A percentile compares a stretch with the other conserved stretches of the same genome.
These are phyloP conservation scores for Plecotus auritus DNA, from an alignment of 2,113 vertebrate species.

Conservation along the genomic window DNA sequence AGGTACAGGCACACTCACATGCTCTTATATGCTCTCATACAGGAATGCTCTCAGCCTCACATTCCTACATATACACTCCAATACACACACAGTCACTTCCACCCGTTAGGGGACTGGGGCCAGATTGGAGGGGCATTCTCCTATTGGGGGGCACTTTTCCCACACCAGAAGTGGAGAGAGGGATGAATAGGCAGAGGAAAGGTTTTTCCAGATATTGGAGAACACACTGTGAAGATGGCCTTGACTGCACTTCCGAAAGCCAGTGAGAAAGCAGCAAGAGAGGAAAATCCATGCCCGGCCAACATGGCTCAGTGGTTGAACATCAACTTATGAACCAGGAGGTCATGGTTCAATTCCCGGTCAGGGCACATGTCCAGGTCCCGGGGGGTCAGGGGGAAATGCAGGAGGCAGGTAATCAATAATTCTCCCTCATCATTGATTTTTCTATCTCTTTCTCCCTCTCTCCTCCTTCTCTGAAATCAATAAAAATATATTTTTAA, in stretches of 20 bases:
- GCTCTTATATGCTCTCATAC: background rate
- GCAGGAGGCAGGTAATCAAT: no score
- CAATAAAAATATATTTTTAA: no score
- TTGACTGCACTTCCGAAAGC: background rate
- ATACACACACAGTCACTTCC: background rate
- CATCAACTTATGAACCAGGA: no score
- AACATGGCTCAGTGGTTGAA: no score
- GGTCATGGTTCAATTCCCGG: no score
- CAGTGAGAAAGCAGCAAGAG: background rate
- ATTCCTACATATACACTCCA: fast-evolving
- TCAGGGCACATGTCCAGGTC: no score
- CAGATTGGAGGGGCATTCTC: background rate
- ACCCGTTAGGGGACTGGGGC: background rate
- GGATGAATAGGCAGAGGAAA: background rate
- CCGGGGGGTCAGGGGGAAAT: no score
- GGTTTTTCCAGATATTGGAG: background rate
- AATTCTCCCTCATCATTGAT: no score
- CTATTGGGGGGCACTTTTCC: background rate
- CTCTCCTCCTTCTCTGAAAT: no score
- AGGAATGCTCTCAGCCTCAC: background rate
- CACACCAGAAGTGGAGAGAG: background rate
- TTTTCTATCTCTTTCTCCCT: no score
- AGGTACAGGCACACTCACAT: fast-evolving
- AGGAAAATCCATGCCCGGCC: no score
- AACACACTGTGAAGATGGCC: background rate